These are phyloP conservation scores for Aporrectodea caliginosa DNA, from an alignment of 1,140 invertebrate species.

Conservation along the genomic window DNA sequence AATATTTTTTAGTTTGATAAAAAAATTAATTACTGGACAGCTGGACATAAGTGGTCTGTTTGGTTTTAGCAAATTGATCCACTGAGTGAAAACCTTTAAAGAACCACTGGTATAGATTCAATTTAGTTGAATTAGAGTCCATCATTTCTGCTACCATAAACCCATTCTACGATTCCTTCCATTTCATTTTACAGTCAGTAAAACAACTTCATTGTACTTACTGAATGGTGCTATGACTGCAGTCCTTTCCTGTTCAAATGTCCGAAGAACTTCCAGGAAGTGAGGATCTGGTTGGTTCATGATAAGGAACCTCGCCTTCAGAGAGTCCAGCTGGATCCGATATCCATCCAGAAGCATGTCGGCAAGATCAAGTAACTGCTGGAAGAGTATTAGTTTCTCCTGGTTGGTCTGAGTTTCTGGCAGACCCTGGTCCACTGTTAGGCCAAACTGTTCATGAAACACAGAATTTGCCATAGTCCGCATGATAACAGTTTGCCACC, in stretches of 20 bases:
- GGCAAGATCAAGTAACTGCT: constrained; percentile 69
- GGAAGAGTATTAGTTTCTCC: constrained; percentile 59
- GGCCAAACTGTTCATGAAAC: neutral
- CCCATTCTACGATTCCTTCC: too few relatives aligned
- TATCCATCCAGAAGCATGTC: constrained; percentile 73
- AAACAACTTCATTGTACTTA: constrained; percentile 55
- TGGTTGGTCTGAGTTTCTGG: constrained; percentile 51
- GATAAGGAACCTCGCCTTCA: constrained; percentile 52
- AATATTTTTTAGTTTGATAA: too few relatives aligned
- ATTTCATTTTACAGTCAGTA: too few relatives aligned
- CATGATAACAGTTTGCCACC: too few relatives aligned
- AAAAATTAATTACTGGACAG: too few relatives aligned
- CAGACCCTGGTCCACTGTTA: constrained; percentile 37
- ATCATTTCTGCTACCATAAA: too few relatives aligned
- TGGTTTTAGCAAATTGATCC: too few relatives aligned
- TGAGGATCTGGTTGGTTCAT: constrained; percentile 55
- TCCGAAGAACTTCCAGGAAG: constrained; percentile 61
- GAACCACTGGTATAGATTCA: too few relatives aligned
- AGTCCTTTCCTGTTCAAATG: constrained; percentile 65
- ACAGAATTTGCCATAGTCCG: too few relatives aligned
- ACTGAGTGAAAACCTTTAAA: too few relatives aligned
- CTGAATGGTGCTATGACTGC: constrained; percentile 63
- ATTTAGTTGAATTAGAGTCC: too few relatives aligned
- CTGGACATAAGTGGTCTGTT: too few relatives aligned
- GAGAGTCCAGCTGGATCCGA: constrained; percentile 66